These are phyloP conservation scores for Bambusicola thoracicus DNA, from an alignment of 2,113 vertebrate species.

Conservation along the genomic window DNA sequence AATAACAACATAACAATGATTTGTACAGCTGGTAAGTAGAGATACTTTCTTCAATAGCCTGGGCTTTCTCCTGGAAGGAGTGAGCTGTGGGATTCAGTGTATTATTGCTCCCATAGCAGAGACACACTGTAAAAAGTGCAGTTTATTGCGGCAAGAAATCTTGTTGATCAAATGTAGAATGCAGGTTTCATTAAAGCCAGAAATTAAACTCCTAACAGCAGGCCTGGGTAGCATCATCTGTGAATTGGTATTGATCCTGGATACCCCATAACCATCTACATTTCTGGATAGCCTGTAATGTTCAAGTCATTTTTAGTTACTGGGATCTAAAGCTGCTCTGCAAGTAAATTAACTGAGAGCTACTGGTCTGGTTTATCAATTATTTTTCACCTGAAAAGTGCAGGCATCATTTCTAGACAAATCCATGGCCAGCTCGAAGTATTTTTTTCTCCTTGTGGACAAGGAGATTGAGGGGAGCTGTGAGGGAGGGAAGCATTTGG, in stretches of 20 bases:
- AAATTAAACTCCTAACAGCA: conserved; percentile 51
- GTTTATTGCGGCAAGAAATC: conserved; percentile 69
- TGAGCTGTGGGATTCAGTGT: not conserved
- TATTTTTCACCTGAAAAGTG: not conserved
- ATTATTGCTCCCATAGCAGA: conserved; percentile 26
- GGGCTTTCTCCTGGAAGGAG: not conserved
- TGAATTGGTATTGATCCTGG: conserved; percentile 61
- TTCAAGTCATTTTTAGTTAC: not conserved
- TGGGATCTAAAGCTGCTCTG: not conserved
- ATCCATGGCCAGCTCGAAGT: not conserved
- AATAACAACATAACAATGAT: conserved; percentile 6
- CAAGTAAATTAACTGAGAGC: not conserved
- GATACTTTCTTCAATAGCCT: not conserved
- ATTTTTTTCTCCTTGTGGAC: not conserved
- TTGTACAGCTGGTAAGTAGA: not conserved
- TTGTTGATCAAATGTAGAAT: conserved; percentile 28
- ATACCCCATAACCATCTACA: not conserved
- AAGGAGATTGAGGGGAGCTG: not conserved
- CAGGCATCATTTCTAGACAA: not conserved
- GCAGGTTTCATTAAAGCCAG: conserved; percentile 60
- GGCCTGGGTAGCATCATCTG: conserved; percentile 34
- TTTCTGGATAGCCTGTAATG: not conserved
- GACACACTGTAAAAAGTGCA: not conserved
- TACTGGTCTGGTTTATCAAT: not conserved
- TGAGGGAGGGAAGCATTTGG: fast-evolving